These are phyloP conservation scores for Aphrocallistes beatrix DNA, from an alignment of 37 sponge, comb jelly and placozoan species.

Conservation along the genomic window DNA sequence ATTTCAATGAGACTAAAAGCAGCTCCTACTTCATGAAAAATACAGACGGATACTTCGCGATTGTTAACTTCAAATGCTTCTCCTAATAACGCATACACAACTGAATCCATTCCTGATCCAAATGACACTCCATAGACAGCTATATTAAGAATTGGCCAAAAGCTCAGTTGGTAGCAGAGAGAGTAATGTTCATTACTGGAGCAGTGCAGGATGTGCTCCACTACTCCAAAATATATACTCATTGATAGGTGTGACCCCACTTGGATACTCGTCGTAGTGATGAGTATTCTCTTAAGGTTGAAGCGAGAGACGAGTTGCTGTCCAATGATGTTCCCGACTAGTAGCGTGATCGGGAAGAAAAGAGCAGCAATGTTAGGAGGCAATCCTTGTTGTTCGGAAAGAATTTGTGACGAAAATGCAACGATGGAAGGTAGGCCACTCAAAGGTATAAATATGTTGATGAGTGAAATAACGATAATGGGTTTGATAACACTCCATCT, in stretches of 20 bases:
- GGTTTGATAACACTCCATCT: neutral
- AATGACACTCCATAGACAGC: neutral
- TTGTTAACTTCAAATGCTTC: neutral
- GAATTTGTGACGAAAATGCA: neutral
- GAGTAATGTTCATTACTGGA: neutral
- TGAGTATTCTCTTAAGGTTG: neutral
- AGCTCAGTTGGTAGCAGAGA: neutral
- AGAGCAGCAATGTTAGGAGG: neutral
- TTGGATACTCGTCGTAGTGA: neutral
- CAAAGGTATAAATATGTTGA: neutral
- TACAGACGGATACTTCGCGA: neutral
- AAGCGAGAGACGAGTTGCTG: neutral
- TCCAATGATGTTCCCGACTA: neutral
- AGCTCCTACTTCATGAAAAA: neutral
- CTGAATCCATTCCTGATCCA: neutral
- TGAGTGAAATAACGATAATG: neutral
- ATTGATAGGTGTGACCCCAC: neutral
- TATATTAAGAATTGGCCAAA: neutral
- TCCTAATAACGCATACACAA: neutral
- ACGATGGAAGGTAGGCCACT: neutral
- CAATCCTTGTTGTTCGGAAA: neutral
- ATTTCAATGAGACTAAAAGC: neutral
- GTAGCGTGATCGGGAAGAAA: neutral
- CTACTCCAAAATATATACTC: neutral
- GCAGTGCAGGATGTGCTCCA: neutral